phyloP scores from a whole-genome alignment of 2,113 vertebrate genomes.

The Tringa solitaria region DNA sequence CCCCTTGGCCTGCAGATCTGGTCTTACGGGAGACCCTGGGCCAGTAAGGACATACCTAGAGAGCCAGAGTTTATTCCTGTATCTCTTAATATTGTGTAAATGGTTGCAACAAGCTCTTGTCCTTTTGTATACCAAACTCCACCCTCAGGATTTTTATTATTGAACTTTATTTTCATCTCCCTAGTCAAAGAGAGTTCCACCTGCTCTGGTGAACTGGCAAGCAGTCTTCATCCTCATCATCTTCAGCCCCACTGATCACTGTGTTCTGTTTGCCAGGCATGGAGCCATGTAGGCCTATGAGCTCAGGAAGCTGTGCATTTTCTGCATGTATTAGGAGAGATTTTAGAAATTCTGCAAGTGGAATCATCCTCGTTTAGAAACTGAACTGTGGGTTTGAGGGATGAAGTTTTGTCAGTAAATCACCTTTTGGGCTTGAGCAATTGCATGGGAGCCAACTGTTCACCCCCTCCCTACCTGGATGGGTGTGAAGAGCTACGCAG shows the following conservation, averaged over 20 bases:
- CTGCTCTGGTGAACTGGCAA: neutral
- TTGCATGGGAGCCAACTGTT: neutral
- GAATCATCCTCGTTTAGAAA: neutral
- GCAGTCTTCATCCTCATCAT: neutral
- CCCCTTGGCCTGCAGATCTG: neutral
- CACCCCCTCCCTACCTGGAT: neutral
- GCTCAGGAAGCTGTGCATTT: neutral
- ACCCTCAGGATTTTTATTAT: accelerated
- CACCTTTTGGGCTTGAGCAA: neutral
- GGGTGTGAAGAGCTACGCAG: neutral
- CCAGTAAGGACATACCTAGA: neutral
- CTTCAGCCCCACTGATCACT: neutral
- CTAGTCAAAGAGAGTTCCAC: neutral
- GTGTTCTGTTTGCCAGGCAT: neutral
- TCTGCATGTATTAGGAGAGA: neutral
- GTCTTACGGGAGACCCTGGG: neutral
- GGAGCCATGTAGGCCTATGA: neutral
- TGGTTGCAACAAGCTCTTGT: neutral
- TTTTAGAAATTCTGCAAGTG: neutral
- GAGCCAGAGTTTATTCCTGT: neutral
- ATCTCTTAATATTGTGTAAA: neutral
- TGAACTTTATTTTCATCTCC: neutral
- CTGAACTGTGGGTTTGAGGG: neutral
- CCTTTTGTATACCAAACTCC: neutral
- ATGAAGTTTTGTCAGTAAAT: neutral